phyloP scores from a whole-genome alignment of 2,797 vertebrate genomes.

The Coilia nasus region DNA sequence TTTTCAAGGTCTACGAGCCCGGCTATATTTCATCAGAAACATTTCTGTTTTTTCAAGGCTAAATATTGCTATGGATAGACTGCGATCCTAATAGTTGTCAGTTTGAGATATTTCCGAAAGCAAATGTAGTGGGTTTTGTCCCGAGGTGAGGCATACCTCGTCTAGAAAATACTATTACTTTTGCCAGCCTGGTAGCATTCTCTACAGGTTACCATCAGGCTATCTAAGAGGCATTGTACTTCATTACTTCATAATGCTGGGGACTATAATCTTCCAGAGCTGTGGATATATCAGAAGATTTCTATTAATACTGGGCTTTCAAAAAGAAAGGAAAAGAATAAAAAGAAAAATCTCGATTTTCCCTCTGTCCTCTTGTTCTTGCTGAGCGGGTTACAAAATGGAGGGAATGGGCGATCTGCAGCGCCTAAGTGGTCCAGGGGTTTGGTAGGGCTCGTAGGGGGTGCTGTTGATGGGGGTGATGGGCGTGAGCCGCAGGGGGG shows the following conservation, averaged over 20 bases:
- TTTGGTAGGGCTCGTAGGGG: slow-evolving; percentile 84
- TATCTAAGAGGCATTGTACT: slow-evolving; percentile 23
- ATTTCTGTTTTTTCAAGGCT: slow-evolving; percentile 46
- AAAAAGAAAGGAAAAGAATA: not conserved
- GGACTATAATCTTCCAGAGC: slow-evolving; percentile 13
- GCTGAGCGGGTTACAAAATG: slow-evolving; percentile 80
- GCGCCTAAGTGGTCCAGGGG: slow-evolving; percentile 81
- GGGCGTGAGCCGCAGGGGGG: slow-evolving; percentile 84
- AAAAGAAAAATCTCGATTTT: not conserved
- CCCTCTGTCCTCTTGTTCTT: not conserved
- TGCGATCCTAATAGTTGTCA: slow-evolving; percentile 49
- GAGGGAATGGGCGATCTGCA: slow-evolving; percentile 88
- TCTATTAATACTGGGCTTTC: slow-evolving; percentile 1
- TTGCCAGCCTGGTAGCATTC: slow-evolving; percentile 15
- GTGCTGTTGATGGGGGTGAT: slow-evolving; percentile 85
- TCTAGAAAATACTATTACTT: slow-evolving; percentile 17
- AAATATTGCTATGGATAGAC: slow-evolving; percentile 41
- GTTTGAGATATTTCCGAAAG: slow-evolving; percentile 49
- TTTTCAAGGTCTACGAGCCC: slow-evolving; percentile 5
- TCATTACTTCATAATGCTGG: not conserved
- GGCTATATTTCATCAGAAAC: slow-evolving; percentile 14
- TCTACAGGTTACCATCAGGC: slow-evolving; percentile 16
- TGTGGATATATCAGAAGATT: slow-evolving; percentile 18
- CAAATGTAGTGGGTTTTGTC: slow-evolving; percentile 34
- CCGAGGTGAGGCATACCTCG: slow-evolving; percentile 10